These are phyloP conservation scores for Galemys pyrenaicus DNA, from an alignment of 2,113 vertebrate genomes.

Conservation along the genomic window DNA sequence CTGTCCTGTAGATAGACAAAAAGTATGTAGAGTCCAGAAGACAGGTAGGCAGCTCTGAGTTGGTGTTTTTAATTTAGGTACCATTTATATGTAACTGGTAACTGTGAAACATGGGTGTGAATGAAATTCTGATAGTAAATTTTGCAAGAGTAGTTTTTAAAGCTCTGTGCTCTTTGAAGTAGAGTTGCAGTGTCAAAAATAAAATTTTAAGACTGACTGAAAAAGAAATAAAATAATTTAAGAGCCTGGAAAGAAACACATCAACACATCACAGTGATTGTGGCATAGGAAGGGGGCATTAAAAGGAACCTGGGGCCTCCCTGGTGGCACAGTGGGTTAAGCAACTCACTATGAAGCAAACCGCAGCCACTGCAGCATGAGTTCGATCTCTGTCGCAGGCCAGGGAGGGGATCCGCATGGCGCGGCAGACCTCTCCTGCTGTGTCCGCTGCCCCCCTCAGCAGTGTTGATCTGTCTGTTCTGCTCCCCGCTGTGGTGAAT, in stretches of 20 bases:
- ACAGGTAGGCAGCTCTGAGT: neutral
- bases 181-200: neutral
- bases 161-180: constrained; percentile 45
- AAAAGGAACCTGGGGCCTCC: neutral
- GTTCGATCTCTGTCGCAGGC: too few relatives aligned
- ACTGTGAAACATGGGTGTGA: neutral
- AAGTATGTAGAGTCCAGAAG: neutral
- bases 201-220: neutral
- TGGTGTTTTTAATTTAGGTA: constrained; percentile 7
- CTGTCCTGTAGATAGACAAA: neutral
- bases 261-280: neutral
- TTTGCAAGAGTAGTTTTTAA: neutral
- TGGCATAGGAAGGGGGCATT: neutral
- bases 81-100: constrained; percentile 21
- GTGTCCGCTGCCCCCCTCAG: too few relatives aligned
- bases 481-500: too few relatives aligned
- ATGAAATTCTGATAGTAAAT: constrained; percentile 15
- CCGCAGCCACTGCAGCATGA: too few relatives aligned
- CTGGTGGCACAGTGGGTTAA: too few relatives aligned
- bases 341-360: too few relatives aligned
- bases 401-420: too few relatives aligned
- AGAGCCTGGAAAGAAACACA: neutral
- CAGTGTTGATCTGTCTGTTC: too few relatives aligned
- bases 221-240: neutral
- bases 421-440: too few relatives aligned